These are phyloP conservation scores for Sericinus montela DNA, from an alignment of 2,888 invertebrate species.

Conservation along the genomic window DNA sequence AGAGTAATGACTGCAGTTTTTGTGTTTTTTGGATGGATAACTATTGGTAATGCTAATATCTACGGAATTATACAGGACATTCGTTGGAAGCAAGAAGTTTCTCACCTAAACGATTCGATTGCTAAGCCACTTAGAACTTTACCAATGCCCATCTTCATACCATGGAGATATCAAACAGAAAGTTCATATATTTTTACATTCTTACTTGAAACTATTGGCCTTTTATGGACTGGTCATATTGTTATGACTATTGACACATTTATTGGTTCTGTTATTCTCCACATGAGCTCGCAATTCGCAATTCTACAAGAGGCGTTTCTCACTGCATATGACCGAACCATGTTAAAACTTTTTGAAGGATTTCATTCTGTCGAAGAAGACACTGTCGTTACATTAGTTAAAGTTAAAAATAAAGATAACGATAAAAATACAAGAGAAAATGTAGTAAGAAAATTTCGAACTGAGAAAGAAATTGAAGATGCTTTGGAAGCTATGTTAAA, in stretches of 20 bases:
- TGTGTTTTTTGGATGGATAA: slow-evolving; percentile 67
- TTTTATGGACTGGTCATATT: slow-evolving; percentile 71
- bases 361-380: slow-evolving; percentile 25
- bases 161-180: slow-evolving; percentile 65
- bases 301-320: slow-evolving; percentile 57
- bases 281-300: slow-evolving; percentile 65
- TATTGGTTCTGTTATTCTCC: slow-evolving; percentile 63
- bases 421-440: slow-evolving; percentile 38
- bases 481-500: slow-evolving; percentile 47
- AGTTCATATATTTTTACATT: slow-evolving; percentile 54
- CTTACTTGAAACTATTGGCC: slow-evolving; percentile 56
- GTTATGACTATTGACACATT: slow-evolving; percentile 71
- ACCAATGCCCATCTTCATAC: slow-evolving; percentile 68
- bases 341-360: slow-evolving; percentile 37
- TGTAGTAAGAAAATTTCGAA: slow-evolving; percentile 40
- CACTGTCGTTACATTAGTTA: slow-evolving; percentile 4
- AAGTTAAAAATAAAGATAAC: too few relatives aligned
- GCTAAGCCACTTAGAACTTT: slow-evolving; percentile 47
- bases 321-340: slow-evolving; percentile 58
- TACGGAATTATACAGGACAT: slow-evolving; percentile 62
- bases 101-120: slow-evolving; percentile 43
- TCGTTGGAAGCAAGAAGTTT: slow-evolving; percentile 52
- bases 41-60: slow-evolving; percentile 58
- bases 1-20: slow-evolving; percentile 56
- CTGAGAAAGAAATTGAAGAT: slow-evolving; percentile 47